Percentiles rank a stretch among this genome's conserved stretches.
Conservation (phyloP, 2,888 invertebrate species). For the Andrena praecox region DNA sequence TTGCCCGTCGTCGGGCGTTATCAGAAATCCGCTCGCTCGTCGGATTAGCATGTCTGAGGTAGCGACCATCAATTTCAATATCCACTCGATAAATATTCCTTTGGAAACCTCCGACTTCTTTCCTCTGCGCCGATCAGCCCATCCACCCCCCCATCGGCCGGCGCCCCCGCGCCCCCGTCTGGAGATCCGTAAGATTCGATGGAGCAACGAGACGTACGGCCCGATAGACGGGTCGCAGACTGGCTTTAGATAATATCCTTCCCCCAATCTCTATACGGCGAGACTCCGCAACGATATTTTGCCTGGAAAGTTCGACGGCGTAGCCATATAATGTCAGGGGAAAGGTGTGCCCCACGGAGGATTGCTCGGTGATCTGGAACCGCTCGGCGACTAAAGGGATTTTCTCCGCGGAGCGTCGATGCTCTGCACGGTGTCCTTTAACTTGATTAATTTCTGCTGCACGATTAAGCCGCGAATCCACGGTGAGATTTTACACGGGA, state of each 20-base stretch:
- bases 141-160: constrained; percentile 47
- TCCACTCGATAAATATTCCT: constrained; percentile 81
- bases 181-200: constrained; percentile 69
- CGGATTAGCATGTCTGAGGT: constrained; percentile 81
- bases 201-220: constrained; percentile 71
- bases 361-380: constrained; percentile 42
- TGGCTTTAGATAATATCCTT: constrained; percentile 77
- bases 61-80: constrained; percentile 80
- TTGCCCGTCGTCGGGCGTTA: constrained; percentile 75
- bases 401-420: constrained; percentile 1
- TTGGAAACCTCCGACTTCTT: constrained; percentile 72
- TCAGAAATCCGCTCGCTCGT: constrained; percentile 75
- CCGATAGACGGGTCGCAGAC: constrained; percentile 74
- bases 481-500: background rate
- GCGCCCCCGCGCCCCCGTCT: constrained; percentile 35
- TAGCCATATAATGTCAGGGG: constrained; percentile 29
- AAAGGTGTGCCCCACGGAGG: constrained; percentile 18
- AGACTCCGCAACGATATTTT: constrained; percentile 69
- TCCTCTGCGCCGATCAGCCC: constrained; percentile 64
- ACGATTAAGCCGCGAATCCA: background rate
- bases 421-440: background rate
- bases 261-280: constrained; percentile 51
- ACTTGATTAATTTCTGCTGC: constrained; percentile 4
- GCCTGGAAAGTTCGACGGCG: constrained; percentile 57
- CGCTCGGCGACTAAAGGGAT: constrained; percentile 27